Base-by-base conservation (phyloP, 2,797 vertebrate species). In the Enteromius viviparus region DNA sequence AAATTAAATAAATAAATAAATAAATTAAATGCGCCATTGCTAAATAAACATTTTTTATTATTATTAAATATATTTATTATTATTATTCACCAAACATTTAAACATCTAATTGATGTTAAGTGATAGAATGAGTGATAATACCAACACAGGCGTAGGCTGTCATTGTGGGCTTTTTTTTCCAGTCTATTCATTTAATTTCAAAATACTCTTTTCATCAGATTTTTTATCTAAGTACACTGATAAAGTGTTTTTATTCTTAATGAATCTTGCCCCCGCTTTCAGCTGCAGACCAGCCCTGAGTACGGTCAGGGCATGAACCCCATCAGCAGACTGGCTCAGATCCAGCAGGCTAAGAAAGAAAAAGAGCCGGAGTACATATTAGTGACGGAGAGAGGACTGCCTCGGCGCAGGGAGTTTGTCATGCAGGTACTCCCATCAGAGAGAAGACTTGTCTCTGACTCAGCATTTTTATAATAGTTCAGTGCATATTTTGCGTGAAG, bases 341-440 rank as follows among this genome's bases (percentile, higher is more conserved):
- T 99, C 89, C 98, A 99, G 90, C 98, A 99, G 92, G 97, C 98
- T 49, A 99, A 99, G 87, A 99, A 99, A 92, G 98, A 99, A 89
- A 99, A 97, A 91, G 98, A 99, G 71, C 98, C 98, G 0, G 98
- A 98, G 86, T 99, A 99, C 91, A 90, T 92, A 89, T 95, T 99
- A 42, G 94, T 99, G 88, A 97, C 96, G 0, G 98, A 99, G 90
- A 94, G 98, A 62, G 98, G 98, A 49, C 94, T 99, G 60, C 97
- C 98, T 0, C 91, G 98, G 42, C 97, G 97, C 89, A 93, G 98
- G 86, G 98, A 99, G 93, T 99, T 99, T 17, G 96, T 99, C 87
- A 99, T 99, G 96, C 97, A 96, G 96, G 96, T 96, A 64, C 51
- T 77, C 23, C 23, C 0, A 60, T 21, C 23, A 66, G 42, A 49